These are phyloP conservation scores for Euproctis similis DNA, from an alignment of 2,888 invertebrate species.

Conservation along the genomic window DNA sequence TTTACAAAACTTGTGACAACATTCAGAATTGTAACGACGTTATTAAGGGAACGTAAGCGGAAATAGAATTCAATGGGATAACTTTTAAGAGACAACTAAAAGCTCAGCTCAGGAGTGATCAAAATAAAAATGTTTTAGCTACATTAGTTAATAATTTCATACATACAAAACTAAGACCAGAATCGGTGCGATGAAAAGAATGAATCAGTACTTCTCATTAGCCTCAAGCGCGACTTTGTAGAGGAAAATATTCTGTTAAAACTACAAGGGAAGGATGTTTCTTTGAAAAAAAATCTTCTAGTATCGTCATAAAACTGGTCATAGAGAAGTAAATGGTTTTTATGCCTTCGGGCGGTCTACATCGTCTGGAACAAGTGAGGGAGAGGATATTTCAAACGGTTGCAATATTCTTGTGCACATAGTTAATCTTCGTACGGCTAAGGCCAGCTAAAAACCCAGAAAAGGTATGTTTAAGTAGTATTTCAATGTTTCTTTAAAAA, in stretches of 20 bases:
- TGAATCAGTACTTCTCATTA: conserved; percentile 23
- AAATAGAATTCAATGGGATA: too few species aligned
- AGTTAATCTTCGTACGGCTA: too few species aligned
- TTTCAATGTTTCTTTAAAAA: too few species aligned
- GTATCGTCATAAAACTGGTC: conserved; percentile 43
- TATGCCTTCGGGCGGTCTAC: conserved; percentile 55
- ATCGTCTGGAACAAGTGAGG: conserved; percentile 29
- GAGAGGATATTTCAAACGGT: conserved; percentile 31
- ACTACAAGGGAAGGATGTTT: conserved; percentile 35
- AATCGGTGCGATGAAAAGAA: conserved; percentile 26
- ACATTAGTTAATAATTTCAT: conserved; percentile 5
- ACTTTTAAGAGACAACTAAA: too few species aligned
- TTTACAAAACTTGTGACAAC: too few species aligned
- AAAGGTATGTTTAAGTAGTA: too few species aligned
- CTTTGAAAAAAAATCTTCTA: conserved; percentile 39
- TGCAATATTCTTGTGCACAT: conserved; percentile 12
- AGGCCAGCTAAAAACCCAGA: too few species aligned
- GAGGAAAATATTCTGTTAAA: conserved; percentile 56
- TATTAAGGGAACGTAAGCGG: too few species aligned
- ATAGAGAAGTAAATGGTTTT: conserved; percentile 68
- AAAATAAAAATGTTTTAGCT: conserved; percentile 8
- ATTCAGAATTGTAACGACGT: too few species aligned
- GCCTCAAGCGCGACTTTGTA: conserved; percentile 55
- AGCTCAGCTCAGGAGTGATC: not conserved
- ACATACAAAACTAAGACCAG: too few species aligned